phyloP scores from a whole-genome alignment of 2,113 vertebrate genomes.

The Pampusana beccarii region DNA sequence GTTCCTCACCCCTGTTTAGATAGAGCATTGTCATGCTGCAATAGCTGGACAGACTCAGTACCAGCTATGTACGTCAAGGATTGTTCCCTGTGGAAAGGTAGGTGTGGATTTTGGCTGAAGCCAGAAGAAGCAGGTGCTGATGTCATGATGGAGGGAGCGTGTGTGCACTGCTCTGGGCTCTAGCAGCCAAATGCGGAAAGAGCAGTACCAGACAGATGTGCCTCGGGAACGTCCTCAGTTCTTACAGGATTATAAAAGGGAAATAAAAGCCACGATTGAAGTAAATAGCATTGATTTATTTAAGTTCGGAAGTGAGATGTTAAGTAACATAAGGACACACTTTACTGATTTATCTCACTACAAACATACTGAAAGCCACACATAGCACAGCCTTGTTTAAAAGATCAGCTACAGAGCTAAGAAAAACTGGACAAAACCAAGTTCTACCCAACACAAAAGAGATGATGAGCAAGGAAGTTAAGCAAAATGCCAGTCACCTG shows the following conservation, averaged over 20 bases:
- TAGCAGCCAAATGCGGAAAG: not conserved
- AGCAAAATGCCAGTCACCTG: not conserved
- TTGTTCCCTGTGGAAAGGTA: not conserved
- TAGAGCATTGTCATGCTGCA: not conserved
- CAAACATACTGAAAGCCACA: not conserved
- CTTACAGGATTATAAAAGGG: fast-evolving
- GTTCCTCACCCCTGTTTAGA: not conserved
- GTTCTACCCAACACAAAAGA: not conserved
- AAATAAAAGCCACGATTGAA: not conserved
- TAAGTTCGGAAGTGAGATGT: not conserved
- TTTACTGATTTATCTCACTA: not conserved
- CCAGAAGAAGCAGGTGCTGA: not conserved
- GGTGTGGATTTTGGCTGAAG: not conserved
- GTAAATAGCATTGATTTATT: not conserved
- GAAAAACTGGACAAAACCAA: not conserved
- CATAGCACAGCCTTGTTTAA: not conserved
- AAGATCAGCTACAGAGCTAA: not conserved
- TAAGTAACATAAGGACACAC: not conserved
- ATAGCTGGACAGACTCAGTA: not conserved
- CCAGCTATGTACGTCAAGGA: not conserved
- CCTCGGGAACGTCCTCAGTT: fast-evolving
- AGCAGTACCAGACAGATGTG: not conserved
- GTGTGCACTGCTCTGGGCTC: not conserved
- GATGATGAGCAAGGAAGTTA: not conserved
- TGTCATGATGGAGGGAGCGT: fast-evolving